Percentiles rank a stretch among this genome's conserved stretches.
These are phyloP conservation scores for Rhynchopsitta pachyrhyncha DNA, from an alignment of 2,113 vertebrate genomes.

Conservation along the genomic window DNA sequence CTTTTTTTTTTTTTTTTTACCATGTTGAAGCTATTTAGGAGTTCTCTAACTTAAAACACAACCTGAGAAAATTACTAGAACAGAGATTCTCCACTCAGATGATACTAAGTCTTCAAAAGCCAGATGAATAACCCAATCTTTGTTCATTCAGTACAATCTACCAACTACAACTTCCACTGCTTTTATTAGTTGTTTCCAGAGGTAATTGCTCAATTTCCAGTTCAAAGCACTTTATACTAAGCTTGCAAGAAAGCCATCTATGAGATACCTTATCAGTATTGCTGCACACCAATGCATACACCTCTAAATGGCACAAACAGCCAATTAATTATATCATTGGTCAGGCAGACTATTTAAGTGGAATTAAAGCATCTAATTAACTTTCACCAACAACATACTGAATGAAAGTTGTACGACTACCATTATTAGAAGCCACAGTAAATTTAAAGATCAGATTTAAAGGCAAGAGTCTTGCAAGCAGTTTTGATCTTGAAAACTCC, in stretches of 20 bases:
- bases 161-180: neutral
- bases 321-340: constrained; percentile 23
- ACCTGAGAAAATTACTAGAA: neutral
- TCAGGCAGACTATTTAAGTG: constrained; percentile 10
- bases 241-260: neutral
- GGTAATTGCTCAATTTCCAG: constrained; percentile 1
- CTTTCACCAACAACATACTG: neutral
- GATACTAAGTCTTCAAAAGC: neutral
- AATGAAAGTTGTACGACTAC: neutral
- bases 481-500: constrained; percentile 20
- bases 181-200: constrained; percentile 20
- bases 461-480: neutral
- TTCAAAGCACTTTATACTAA: neutral
- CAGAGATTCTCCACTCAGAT: neutral
- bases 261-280: neutral
- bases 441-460: constrained; percentile 20
- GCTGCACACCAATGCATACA: neutral
- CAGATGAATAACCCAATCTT: neutral
- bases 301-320: neutral
- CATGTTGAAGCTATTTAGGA: neutral
- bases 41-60: neutral
- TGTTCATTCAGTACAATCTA: neutral
- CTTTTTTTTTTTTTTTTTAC: neutral
- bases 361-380: constrained; percentile 38
- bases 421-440: constrained; percentile 28